Evolutionary conservation across 2,888 invertebrate species (phyloP).

Genomic region (Caenorhabditis japonica): DNA sequence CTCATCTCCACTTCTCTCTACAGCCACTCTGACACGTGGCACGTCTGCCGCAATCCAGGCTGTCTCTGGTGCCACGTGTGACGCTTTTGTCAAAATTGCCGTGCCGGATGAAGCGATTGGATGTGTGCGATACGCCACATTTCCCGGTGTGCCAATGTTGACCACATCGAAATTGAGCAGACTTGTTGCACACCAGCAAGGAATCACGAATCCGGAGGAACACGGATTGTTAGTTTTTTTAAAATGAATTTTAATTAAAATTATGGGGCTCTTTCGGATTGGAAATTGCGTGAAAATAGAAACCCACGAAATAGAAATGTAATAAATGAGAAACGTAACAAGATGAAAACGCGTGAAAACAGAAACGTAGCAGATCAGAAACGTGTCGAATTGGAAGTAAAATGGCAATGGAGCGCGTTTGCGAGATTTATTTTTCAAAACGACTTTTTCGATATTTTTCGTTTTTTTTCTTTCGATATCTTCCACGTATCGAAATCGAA

Average conservation of each 20-base stretch:
- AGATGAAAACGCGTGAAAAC: too few species aligned
- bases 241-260: neutral
- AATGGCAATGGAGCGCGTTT: too few species aligned
- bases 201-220: slow-evolving; percentile 95
- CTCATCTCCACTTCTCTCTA: slow-evolving; percentile 48
- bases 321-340: too few species aligned
- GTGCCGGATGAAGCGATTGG: slow-evolving; percentile 94
- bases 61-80: slow-evolving; percentile 33
- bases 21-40: slow-evolving; percentile 49
- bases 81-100: slow-evolving; percentile 84
- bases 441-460: too few species aligned
- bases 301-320: too few species aligned
- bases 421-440: too few species aligned
- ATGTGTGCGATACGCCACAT: slow-evolving; percentile 85
- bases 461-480: too few species aligned
- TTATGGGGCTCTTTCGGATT: too few species aligned
- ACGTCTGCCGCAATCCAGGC: neutral
- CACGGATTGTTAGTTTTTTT: slow-evolving; percentile 85
- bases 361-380: too few species aligned
- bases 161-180: slow-evolving; percentile 92
- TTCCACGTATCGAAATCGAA: too few species aligned
- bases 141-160: slow-evolving; percentile 93
- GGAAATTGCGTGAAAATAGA: too few species aligned
- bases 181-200: slow-evolving; percentile 90
- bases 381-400: too few species aligned